These are phyloP conservation scores for Glyptemys insculpta DNA, from an alignment of 2,797 vertebrate species.

Conservation along the genomic window DNA sequence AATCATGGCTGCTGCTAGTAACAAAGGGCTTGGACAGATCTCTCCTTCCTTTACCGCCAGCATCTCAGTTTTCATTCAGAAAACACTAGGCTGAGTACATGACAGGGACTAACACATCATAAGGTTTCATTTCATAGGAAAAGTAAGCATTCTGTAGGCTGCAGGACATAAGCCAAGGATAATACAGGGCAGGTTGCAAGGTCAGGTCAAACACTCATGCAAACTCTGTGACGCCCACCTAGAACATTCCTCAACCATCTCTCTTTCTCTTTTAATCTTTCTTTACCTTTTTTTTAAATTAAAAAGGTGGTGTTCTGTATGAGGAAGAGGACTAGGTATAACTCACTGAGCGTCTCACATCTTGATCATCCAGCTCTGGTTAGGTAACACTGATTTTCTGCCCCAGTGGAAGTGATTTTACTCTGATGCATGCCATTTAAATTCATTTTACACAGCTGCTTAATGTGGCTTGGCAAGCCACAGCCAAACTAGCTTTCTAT, in stretches of 20 bases:
- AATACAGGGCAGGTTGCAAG: not conserved
- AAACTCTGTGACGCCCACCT: not conserved
- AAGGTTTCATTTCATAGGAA: conserved; percentile 7
- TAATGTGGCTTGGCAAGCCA: conserved; percentile 73
- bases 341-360: conserved; percentile 49
- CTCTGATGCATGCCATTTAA: conserved; percentile 76
- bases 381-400: conserved; percentile 79
- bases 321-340: conserved; percentile 45
- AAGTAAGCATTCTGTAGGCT: not conserved
- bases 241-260: not conserved
- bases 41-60: not conserved
- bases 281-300: conserved; percentile 57
- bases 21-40: not conserved
- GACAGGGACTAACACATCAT: fast-evolving
- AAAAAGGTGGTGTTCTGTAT: conserved; percentile 40
- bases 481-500: conserved; percentile 38
- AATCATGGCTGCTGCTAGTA: not conserved
- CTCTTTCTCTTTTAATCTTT: conserved; percentile 9
- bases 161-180: conserved; percentile 25
- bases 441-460: conserved; percentile 79
- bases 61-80: not conserved
- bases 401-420: conserved; percentile 69
- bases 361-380: conserved; percentile 58
- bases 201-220: conserved; percentile 34
- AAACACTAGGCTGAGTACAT: not conserved